Base-by-base conservation (phyloP, 2,888 invertebrate genomes). In the Cerastis leucographa region DNA sequence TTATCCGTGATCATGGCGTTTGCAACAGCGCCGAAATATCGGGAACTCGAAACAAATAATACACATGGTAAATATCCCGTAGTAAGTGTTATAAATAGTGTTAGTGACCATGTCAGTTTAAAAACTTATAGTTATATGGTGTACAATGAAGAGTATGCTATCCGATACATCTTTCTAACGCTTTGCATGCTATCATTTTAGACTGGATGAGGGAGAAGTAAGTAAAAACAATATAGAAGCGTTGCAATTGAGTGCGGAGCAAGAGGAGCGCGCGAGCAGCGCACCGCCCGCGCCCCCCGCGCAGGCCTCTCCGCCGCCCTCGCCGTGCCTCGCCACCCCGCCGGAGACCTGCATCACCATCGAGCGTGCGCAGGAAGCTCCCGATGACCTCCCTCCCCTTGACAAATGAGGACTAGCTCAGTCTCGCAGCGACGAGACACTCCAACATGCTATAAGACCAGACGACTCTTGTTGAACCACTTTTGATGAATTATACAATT, bases 401-500 rank as follows among this genome's bases (percentile, higher is more conserved):
- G 88, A 90, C 68, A 90, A 91, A 90, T 92, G 91, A 93, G 86
- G 88, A 74, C 76, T 71, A 86, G 75, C 78, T 64, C 68, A 75
- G 86, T 89, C 87, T 87, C 82, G 75, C 71, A 19, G 19, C 19
- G 44, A 61, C 80, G 80, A 79, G 85, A 80, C 83, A 22, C 67
- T 46, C 40, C 44, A 76, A 71, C 66, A n/a, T 59, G 67, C 61
- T 71, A 29, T 29, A 67, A 51, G 40, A 74, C 70, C 46, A 70
- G 46, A 56, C 66, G 78, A 89, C 76, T 84, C 88, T 89, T 91
- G 91, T 91, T 92, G 86, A 91, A 89, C 85, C 89, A 72, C 81
- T 93, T 94, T 95, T 93, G 89, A 94, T 90, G 84, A 89, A 90
- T 88, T 94, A 91, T 94, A 95, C 93, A 93, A 92, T 64, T 90